phyloP scores from a whole-genome alignment of 2,797 vertebrate genomes.

The Premnoplex brunnescens region DNA sequence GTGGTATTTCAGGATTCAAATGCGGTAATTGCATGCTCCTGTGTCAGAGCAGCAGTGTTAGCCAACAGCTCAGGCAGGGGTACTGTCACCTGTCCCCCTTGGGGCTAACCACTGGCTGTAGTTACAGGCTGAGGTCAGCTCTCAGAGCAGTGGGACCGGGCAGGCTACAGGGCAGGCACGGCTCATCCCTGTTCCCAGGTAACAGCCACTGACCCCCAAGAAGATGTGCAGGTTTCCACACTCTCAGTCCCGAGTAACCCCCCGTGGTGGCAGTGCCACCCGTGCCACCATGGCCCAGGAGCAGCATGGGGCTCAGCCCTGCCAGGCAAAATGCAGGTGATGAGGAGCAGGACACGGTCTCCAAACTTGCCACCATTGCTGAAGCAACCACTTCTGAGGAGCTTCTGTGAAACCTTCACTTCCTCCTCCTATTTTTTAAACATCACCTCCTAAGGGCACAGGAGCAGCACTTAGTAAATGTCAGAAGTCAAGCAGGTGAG shows the following conservation, averaged over 20 bases:
- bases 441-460: neutral
- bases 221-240: too few species aligned
- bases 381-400: neutral
- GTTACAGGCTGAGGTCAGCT: neutral
- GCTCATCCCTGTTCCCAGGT: accelerated
- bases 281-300: neutral
- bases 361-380: neutral
- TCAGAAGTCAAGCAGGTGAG: neutral
- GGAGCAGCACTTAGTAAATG: neutral
- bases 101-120: neutral
- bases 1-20: neutral
- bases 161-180: neutral
- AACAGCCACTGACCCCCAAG: neutral
- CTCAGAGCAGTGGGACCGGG: accelerated
- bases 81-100: accelerated
- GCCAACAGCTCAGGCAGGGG: neutral
- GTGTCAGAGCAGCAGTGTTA: neutral
- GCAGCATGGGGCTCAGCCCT: neutral
- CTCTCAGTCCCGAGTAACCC: neutral
- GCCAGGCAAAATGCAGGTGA: accelerated
- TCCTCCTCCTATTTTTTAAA: neutral
- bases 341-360: neutral
- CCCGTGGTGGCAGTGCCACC: neutral
- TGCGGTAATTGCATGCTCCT: neutral
- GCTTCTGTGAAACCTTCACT: neutral